phyloP scores from a whole-genome alignment of 2,797 vertebrate species.

The Antrozous pallidus region DNA sequence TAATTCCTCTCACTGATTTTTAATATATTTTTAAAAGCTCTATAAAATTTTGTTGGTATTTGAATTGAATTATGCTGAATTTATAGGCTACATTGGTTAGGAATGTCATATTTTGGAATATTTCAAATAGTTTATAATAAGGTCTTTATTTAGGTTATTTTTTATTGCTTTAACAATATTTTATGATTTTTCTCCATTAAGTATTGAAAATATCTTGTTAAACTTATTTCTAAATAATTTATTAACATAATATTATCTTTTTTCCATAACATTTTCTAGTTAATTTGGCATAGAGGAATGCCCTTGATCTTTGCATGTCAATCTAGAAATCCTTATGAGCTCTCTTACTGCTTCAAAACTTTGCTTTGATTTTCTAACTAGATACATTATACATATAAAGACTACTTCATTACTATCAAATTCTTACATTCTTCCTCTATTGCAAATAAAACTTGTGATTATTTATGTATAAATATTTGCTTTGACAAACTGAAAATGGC shows the following conservation, averaged over 20 bases:
- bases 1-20: not conserved
- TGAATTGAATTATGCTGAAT: not conserved
- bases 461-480: not conserved
- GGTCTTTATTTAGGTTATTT: not conserved
- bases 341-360: not conserved
- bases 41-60: not conserved
- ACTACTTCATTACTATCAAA: not conserved
- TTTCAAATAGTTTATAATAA: not conserved
- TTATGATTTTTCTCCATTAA: not conserved
- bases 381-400: not conserved
- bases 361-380: not conserved
- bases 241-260: not conserved
- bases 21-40: not conserved
- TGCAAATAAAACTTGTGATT: not conserved
- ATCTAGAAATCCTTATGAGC: not conserved
- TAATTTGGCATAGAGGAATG: not conserved
- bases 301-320: not conserved
- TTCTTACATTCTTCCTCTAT: not conserved
- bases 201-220: conserved; percentile 18
- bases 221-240: not conserved
- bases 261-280: not conserved
- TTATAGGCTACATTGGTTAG: not conserved
- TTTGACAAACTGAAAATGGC: not conserved
- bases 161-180: conserved; percentile 1
- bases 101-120: not conserved